phyloP scores from a whole-genome alignment of 2,888 invertebrate species.

The Gortyna flavago region DNA sequence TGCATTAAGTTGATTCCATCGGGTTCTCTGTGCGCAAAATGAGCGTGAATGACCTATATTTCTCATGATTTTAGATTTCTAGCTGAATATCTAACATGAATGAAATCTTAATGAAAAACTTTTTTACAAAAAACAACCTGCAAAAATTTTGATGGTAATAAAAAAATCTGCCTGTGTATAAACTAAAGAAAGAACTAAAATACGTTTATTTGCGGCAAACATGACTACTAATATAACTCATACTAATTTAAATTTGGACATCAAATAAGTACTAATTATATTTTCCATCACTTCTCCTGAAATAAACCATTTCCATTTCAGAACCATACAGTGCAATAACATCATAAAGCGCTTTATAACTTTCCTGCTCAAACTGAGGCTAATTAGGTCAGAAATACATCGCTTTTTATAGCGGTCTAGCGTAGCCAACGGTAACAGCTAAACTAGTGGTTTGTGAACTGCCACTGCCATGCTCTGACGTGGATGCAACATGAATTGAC shows the following conservation, averaged over 20 bases:
- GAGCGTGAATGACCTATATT: conserved; percentile 1
- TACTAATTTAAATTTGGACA: neutral
- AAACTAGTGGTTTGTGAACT: conserved; percentile 40
- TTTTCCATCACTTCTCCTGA: neutral
- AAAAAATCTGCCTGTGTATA: too few species aligned
- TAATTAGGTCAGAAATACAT: conserved; percentile 51
- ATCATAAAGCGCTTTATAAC: conserved; percentile 40
- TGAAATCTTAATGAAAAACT: too few species aligned
- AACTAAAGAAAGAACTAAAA: too few species aligned
- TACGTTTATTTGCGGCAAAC: too few species aligned
- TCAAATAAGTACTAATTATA: neutral
- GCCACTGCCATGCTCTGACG: conserved; percentile 22
- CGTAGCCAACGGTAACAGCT: conserved; percentile 29
- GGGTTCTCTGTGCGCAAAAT: conserved; percentile 30
- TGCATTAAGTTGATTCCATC: conserved; percentile 47
- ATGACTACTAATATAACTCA: too few species aligned
- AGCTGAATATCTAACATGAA: too few species aligned
- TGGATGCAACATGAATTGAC: conserved; percentile 37
- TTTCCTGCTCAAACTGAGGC: conserved; percentile 26
- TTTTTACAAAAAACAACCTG: too few species aligned
- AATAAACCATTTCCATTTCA: conserved; percentile 8
- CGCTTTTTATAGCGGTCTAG: conserved; percentile 39
- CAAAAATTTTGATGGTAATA: too few species aligned
- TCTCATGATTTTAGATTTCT: neutral
- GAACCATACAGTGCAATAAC: conserved; percentile 7